Evolutionary conservation across 2,797 vertebrate species (phyloP).

Genomic region (Lerista edwardsae): DNA sequence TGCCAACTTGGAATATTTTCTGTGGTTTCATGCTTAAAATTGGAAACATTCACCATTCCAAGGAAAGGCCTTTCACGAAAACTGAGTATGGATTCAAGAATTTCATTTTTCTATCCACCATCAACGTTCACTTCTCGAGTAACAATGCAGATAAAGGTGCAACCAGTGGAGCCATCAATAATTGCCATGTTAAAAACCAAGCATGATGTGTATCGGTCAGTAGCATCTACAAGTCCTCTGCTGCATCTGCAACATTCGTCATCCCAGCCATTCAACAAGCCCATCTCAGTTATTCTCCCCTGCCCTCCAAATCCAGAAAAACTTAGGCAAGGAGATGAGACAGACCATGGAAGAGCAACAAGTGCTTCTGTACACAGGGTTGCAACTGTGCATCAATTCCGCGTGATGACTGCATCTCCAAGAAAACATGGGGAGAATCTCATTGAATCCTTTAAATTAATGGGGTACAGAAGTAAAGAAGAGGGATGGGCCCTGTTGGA

Average conservation of each 20-base stretch:
- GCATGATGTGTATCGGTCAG: constrained; percentile 74
- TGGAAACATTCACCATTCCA: constrained; percentile 86
- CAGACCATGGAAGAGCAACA: constrained; percentile 48
- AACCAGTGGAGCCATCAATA: constrained; percentile 82
- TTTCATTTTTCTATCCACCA: constrained; percentile 84
- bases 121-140: constrained; percentile 82
- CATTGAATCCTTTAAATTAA: constrained; percentile 77
- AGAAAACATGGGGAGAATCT: constrained; percentile 74
- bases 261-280: constrained; percentile 76
- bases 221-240: constrained; percentile 83
- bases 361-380: constrained; percentile 58
- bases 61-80: constrained; percentile 81
- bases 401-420: constrained; percentile 65
- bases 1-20: constrained; percentile 88
- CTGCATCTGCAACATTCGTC: constrained; percentile 83
- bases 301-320: constrained; percentile 83
- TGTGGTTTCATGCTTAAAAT: constrained; percentile 87
- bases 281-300: constrained; percentile 82
- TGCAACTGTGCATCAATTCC: constrained; percentile 39
- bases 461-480: constrained; percentile 79
- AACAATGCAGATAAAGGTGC: constrained; percentile 81
- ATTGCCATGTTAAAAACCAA: constrained; percentile 81
- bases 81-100: constrained; percentile 81
- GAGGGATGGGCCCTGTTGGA: constrained; percentile 84
- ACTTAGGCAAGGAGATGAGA: constrained; percentile 70